Conservation (phyloP, 2,888 invertebrate species). For the Pammene aurita region DNA sequence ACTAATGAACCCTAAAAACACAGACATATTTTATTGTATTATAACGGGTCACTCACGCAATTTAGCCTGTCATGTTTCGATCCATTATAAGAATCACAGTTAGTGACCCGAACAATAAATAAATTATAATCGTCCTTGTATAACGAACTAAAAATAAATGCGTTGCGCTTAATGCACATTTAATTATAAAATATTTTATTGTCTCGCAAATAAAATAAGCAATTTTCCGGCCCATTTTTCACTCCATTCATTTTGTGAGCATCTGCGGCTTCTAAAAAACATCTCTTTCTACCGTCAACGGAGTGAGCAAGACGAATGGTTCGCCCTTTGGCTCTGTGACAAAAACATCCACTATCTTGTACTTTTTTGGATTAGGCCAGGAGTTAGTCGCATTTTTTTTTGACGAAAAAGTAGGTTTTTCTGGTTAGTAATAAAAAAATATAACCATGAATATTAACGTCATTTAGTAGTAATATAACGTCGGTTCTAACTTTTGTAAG, state of each 20-base stretch:
- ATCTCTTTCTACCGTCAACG: slow-evolving; percentile 24
- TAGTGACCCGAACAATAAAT: not conserved
- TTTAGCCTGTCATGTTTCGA: not conserved
- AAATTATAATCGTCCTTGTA: too few relatives aligned
- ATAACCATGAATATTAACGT: too few relatives aligned
- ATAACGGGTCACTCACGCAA: not conserved
- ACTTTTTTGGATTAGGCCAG: slow-evolving; percentile 17
- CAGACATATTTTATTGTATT: not conserved
- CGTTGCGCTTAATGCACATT: not conserved
- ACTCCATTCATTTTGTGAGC: slow-evolving; percentile 28
- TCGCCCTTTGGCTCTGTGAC: slow-evolving; percentile 25
- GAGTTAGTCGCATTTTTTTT: slow-evolving; percentile 8
- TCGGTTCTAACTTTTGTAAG: too few relatives aligned
- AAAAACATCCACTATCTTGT: slow-evolving; percentile 30
- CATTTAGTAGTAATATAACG: too few relatives aligned
- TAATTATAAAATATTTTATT: not conserved
- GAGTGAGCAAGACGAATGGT: slow-evolving; percentile 35
- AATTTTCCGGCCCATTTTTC: slow-evolving; percentile 14
- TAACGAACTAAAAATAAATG: too few relatives aligned
- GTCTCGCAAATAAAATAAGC: not conserved
- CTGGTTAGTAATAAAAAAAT: not conserved
- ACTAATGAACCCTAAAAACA: too few relatives aligned
- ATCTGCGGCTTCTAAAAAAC: slow-evolving; percentile 25
- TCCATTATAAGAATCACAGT: not conserved
- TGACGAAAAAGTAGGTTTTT: not conserved